Evolutionary conservation across 2,113 vertebrate genomes (phyloP), one percentile per base, ranked within the genome.

Genomic region (Vulpes lagopus): DNA sequence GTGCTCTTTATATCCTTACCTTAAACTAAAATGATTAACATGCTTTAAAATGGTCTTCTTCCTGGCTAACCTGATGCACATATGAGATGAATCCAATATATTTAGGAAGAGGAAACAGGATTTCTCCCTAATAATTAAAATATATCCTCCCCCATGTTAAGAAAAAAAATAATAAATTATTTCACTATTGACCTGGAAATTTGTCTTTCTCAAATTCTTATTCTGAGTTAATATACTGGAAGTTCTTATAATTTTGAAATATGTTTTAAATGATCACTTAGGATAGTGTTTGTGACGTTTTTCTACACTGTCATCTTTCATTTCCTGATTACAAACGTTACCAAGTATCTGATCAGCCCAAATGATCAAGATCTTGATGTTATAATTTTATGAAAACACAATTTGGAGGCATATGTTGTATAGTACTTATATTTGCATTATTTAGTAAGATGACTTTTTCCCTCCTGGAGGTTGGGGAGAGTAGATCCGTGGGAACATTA

Each of bases 161-260:
- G 27, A 86, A 80, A 82, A 96, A 74, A 94, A 87, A 23, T 53
- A 51, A 65, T 64, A 53, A 91, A 49, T 76, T 89, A 57, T 81
- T 94, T 90, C 60, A 65, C 62, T 51, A 11, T 23, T 84, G 35
- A 59, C 22, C 3, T 55, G 30, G 38, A 89, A 88, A 92, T 55
- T 82, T 88, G 32, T 59, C 25, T 91, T 89, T 69, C 67, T 92
- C 59, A 71, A 84, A 79, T 94, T 89, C 30, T 49, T 91, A 92
- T 85, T 92, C 35, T 96, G 86, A 92, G 30, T 95, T 95, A 89
- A 71, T 79, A 93, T n/a, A 59, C 8, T 71, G 84, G 57, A 91
- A 82, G 9, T 73, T 83, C 25, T 62, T 79, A 23, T 32, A 27
- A 57, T 81, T 92, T 64, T 87, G 43, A 81, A 94, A 43, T 60